These are phyloP conservation scores for Oryzias melastigma DNA, from an alignment of 2,113 vertebrate genomes.

Conservation along the genomic window DNA sequence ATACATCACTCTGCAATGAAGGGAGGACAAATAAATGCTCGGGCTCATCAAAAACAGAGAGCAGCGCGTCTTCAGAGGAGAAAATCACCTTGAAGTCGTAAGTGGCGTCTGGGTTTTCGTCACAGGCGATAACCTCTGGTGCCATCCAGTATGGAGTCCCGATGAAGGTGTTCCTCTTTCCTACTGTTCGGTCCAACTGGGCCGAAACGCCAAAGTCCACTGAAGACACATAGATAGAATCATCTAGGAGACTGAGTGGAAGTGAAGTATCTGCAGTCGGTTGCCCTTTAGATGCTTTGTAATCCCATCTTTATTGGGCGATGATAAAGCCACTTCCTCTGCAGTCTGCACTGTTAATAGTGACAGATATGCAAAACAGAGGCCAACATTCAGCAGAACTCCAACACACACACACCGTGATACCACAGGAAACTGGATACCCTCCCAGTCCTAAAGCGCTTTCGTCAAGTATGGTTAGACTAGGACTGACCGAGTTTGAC, in stretches of 20 bases:
- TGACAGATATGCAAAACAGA: slow-evolving; percentile 35
- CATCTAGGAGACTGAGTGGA: slow-evolving; percentile 28
- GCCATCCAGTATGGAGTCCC: slow-evolving; percentile 96
- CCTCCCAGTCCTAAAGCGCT: slow-evolving; percentile 13
- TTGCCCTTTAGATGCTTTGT: slow-evolving; percentile 13
- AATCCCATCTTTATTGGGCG: slow-evolving; percentile 34
- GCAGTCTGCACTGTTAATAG: slow-evolving; percentile 37
- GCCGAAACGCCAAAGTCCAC: slow-evolving; percentile 93
- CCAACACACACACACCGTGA: slow-evolving; percentile 4
- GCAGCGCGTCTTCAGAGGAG: no score
- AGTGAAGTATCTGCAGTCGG: slow-evolving; percentile 9
- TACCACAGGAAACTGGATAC: slow-evolving; percentile 31
- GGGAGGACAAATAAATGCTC: slow-evolving; percentile 17
- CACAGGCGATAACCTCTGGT: slow-evolving; percentile 89
- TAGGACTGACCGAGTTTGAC: slow-evolving; percentile 86
- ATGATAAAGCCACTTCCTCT: slow-evolving; percentile 30
- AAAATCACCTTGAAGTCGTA: slow-evolving; percentile 86
- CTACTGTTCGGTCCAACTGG: slow-evolving; percentile 86
- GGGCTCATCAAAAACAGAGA: background rate
- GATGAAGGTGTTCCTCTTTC: slow-evolving; percentile 88
- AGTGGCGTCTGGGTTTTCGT: slow-evolving; percentile 85
- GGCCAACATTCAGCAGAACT: slow-evolving; percentile 40
- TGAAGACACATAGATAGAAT: slow-evolving; percentile 41
- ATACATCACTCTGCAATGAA: slow-evolving; percentile 76
- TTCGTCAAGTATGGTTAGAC: slow-evolving; percentile 26